Evolutionary conservation across 2,113 vertebrate species (phyloP).

Genomic region (Harpagus bidentatus): DNA sequence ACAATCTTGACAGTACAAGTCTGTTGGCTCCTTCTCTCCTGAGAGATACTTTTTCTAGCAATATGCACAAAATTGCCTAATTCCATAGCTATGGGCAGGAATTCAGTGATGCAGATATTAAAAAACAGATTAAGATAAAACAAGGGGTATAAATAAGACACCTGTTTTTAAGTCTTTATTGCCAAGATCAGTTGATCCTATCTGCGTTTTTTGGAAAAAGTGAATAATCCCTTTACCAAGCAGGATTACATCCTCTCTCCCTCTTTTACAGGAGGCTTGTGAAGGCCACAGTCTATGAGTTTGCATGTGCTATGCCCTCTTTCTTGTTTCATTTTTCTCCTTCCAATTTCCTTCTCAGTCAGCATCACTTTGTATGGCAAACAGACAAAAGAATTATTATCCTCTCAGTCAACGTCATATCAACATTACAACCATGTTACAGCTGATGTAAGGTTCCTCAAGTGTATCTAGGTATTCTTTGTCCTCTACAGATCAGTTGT

Average conservation of each 20-base stretch:
- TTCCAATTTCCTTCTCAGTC: neutral
- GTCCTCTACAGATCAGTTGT: neutral
- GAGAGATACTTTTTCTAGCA: neutral
- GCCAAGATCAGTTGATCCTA: neutral
- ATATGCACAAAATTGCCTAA: neutral
- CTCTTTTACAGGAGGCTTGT: neutral
- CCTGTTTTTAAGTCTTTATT: neutral
- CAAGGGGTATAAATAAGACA: neutral
- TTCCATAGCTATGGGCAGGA: neutral
- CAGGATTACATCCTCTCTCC: neutral
- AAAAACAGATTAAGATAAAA: neutral
- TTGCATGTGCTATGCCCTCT: neutral
- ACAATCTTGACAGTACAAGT: neutral
- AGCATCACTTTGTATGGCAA: neutral
- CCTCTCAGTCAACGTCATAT: neutral
- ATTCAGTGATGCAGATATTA: neutral
- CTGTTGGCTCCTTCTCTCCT: neutral
- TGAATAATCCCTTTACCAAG: neutral
- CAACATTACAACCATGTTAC: neutral
- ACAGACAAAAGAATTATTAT: neutral
- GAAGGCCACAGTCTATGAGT: neutral
- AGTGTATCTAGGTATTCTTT: neutral
- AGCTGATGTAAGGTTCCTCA: neutral
- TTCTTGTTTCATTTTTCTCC: neutral
- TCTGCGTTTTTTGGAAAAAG: neutral